Base-by-base conservation (phyloP, 2,888 invertebrate genomes). In the Corbicula japonica region DNA sequence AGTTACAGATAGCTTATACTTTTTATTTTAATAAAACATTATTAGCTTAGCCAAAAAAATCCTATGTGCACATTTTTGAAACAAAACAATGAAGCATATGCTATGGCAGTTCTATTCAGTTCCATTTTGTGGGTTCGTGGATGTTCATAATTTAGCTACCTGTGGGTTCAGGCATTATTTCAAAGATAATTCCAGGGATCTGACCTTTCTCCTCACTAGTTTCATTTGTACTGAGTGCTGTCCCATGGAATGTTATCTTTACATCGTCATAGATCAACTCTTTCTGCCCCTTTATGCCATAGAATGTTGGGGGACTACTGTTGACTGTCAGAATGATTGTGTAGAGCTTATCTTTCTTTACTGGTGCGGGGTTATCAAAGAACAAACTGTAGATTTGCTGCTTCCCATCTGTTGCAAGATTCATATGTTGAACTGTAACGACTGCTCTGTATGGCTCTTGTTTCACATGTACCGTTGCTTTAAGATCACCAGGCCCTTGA, bases 401-500 rank as follows among this genome's bases (percentile, higher is more conserved):
- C 32, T 21, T 50, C 2, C 48, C 32, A 34, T 65, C 50, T 1
- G 48, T 48, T 30, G 32, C 61, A 15, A 61, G 21, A 2, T 3
- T 18, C 18, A 12, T 26, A 18, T 23, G 61, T 34, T 32, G 8
- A 41, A 26, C 26, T 6, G 34, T 8, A 23, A 54, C n/a, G 32
- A 30, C 32, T 54, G 54, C 54, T n/a, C 54, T 12, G 30, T 54
- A 54, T n/a, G 54, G 54, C 54, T 54, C 54, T 32, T 54, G 54
- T 30, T 46, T 38, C 15, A 73, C 35, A 2, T 28, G 30, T 4
- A 73, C 23, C 0, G 44, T 68, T 18, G 63, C 54, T 15, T 66
- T 56, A 52, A 68, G 69, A n/a, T 63, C 60, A 12, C 69, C 54
- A 1, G 50, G 32, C 12, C 61, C 34, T 18, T 69, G 44, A 34